Conservation (phyloP, 1,140 invertebrate genomes). For the Procambarus clarkii region DNA sequence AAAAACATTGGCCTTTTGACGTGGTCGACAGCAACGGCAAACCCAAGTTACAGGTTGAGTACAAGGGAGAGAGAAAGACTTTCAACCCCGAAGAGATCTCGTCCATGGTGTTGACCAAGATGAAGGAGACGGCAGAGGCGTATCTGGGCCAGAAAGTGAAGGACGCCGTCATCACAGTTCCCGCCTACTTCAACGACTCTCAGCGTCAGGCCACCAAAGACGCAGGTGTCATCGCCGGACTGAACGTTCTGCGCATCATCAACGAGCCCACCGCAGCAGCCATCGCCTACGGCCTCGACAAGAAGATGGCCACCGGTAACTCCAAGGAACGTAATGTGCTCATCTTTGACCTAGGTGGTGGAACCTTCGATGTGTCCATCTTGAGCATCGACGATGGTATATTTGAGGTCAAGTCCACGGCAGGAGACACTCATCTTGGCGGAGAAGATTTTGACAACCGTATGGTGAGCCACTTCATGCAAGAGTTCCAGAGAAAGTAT, state of each 20-base stretch:
- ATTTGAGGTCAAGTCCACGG: slow-evolving; percentile 86
- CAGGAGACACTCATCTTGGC: slow-evolving; percentile 74
- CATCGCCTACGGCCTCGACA: slow-evolving; percentile 78
- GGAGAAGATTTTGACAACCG: slow-evolving; percentile 74
- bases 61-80: slow-evolving; percentile 87
- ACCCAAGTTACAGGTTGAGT: slow-evolving; percentile 86
- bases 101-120: slow-evolving; percentile 35
- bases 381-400: slow-evolving; percentile 89
- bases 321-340: slow-evolving; percentile 86
- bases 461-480: slow-evolving; percentile 74
- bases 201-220: slow-evolving; percentile 79
- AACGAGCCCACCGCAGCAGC: slow-evolving; percentile 80
- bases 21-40: slow-evolving; percentile 91
- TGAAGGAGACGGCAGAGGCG: slow-evolving; percentile 32
- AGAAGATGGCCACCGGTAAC: slow-evolving; percentile 77
- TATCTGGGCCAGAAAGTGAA: slow-evolving; percentile 6
- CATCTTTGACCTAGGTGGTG: slow-evolving; percentile 87
- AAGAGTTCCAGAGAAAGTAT: slow-evolving; percentile 74
- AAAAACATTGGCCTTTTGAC: slow-evolving; percentile 98
- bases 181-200: slow-evolving; percentile 17
- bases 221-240: slow-evolving; percentile 77
- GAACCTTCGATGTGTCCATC: slow-evolving; percentile 84
- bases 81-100: slow-evolving; percentile 83
- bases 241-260: slow-evolving; percentile 82
- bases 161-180: slow-evolving; percentile 15